Conservation (phyloP, 2,888 invertebrate species). For the Terebella lapidaria region DNA sequence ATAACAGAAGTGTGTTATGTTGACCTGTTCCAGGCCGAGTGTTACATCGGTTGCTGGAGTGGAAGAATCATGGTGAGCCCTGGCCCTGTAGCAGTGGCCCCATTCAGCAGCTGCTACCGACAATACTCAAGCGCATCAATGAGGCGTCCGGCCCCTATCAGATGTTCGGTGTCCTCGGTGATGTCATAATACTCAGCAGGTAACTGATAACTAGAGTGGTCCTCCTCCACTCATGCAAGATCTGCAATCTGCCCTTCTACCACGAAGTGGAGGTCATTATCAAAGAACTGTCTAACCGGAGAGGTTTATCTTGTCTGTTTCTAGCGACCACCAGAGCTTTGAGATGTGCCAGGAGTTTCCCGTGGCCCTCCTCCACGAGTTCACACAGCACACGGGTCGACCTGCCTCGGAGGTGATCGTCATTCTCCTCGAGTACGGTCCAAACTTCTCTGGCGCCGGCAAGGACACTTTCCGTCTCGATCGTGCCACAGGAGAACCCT, state of each 20-base stretch:
- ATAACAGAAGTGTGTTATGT: no score
- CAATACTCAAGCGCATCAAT: conserved; percentile 51
- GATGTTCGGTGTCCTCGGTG: conserved; percentile 53
- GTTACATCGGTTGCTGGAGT: conserved; percentile 50
- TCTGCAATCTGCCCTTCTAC: no score
- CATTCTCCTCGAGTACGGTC: conserved; percentile 20
- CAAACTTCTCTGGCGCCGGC: conserved; percentile 32
- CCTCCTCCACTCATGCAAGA: no score
- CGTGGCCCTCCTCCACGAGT: background rate
- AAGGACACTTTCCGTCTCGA: conserved; percentile 52
- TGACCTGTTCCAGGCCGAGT: conserved; percentile 39
- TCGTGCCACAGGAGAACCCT: conserved; percentile 50
- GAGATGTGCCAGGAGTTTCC: background rate
- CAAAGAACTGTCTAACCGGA: no score
- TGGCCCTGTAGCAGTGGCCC: conserved; percentile 48
- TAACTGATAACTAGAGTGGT: conserved; percentile 32
- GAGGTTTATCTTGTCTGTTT: no score
- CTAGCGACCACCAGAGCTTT: background rate
- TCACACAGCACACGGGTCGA: background rate
- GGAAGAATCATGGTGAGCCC: conserved; percentile 44
- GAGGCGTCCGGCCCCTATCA: conserved; percentile 55
- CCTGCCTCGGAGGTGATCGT: conserved; percentile 15
- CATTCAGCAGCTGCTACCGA: conserved; percentile 38
- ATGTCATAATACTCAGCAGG: conserved; percentile 49
- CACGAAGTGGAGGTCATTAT: no score